Evolutionary conservation across 2,888 invertebrate species (phyloP).

Genomic region (Maniola hyperantus): DNA sequence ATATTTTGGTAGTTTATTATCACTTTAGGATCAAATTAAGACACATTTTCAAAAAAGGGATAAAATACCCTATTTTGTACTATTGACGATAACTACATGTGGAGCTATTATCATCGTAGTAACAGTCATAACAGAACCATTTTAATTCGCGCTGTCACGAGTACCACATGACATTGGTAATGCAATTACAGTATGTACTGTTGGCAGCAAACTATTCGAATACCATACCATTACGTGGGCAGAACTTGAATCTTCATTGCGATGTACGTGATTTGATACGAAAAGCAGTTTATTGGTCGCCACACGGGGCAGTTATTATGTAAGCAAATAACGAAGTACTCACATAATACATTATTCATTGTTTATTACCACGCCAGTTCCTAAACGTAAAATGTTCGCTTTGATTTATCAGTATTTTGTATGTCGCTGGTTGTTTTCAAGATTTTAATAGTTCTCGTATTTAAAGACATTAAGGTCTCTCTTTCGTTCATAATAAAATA

Average conservation of each 20-base stretch:
- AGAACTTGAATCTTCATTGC: slow-evolving; percentile 56
- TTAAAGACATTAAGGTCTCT: too few species aligned
- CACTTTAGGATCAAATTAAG: too few species aligned
- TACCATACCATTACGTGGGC: slow-evolving; percentile 65
- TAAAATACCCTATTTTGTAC: too few species aligned
- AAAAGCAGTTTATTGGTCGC: slow-evolving; percentile 68
- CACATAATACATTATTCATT: slow-evolving; percentile 70
- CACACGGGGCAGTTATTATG: slow-evolving; percentile 59
- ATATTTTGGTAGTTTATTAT: too few species aligned
- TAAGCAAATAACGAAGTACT: slow-evolving; percentile 69
- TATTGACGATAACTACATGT: neutral
- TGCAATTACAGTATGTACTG: slow-evolving; percentile 51
- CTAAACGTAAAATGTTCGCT: slow-evolving; percentile 13
- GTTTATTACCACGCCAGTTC: slow-evolving; percentile 62
- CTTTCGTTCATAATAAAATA: too few species aligned
- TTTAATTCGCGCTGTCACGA: slow-evolving; percentile 34
- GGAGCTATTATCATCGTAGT: slow-evolving; percentile 18
- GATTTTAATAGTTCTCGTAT: neutral
- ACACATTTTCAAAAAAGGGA: too few species aligned
- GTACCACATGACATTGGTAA: slow-evolving; percentile 49
- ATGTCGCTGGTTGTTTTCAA: neutral
- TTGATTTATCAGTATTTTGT: neutral
- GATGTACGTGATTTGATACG: slow-evolving; percentile 68
- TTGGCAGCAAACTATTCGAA: slow-evolving; percentile 52
- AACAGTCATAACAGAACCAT: slow-evolving; percentile 28